Percentiles rank a stretch among this genome's conserved stretches.
Conservation (phyloP, 2,888 invertebrate species). For the Sympetrum striolatum region DNA sequence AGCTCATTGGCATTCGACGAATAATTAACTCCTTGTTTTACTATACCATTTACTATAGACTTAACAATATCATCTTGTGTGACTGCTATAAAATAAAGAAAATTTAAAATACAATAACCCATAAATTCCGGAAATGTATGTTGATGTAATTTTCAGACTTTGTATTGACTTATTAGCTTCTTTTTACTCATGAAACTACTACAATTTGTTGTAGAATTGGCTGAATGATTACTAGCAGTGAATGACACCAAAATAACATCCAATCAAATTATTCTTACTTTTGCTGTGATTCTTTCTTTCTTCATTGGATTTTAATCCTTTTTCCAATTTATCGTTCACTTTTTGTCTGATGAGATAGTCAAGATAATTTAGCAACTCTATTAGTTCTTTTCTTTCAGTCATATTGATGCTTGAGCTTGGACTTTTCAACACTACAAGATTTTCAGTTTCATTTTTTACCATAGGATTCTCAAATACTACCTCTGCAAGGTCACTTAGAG, state of each 20-base stretch:
- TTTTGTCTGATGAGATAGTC: neutral
- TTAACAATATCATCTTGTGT: neutral
- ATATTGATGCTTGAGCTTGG: neutral
- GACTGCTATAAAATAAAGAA: neutral
- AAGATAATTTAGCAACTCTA: neutral
- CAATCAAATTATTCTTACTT: neutral
- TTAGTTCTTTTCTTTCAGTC: conserved; percentile 20
- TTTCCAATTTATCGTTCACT: neutral
- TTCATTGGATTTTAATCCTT: neutral
- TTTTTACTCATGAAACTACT: neutral
- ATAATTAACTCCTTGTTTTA: neutral
- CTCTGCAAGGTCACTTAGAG: conserved; percentile 44
- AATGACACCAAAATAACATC: neutral
- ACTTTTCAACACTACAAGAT: neutral
- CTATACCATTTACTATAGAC: neutral
- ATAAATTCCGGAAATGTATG: neutral
- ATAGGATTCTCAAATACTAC: conserved; percentile 22
- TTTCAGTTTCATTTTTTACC: neutral
- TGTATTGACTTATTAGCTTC: neutral
- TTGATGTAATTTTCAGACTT: neutral
- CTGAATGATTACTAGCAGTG: neutral
- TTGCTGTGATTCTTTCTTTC: neutral
- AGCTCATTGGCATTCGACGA: neutral
- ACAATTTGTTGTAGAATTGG: too few relatives aligned
- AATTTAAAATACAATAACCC: neutral